A percentile compares a stretch with the other conserved stretches of the same genome.
Evolutionary conservation across 2,888 invertebrate genomes (phyloP).

Genomic region (Leucozona laternaria): DNA sequence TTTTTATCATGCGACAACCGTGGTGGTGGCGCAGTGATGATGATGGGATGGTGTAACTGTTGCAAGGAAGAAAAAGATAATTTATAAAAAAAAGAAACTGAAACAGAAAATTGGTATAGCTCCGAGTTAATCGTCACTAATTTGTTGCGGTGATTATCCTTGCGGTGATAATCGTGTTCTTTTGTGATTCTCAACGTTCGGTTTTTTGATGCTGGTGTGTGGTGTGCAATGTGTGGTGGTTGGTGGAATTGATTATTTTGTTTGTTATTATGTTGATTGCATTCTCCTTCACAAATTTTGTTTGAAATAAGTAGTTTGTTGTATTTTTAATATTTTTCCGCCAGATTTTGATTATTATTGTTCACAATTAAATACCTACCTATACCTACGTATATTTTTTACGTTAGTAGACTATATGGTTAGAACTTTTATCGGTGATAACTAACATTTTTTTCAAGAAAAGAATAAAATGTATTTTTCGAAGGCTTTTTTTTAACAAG

Average conservation of each 20-base stretch:
- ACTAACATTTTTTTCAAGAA: too few species aligned
- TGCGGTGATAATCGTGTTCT: constrained; percentile 71
- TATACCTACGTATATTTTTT: too few species aligned
- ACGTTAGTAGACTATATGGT: too few species aligned
- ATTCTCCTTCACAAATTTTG: too few species aligned
- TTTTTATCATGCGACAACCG: too few species aligned
- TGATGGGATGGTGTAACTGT: constrained; percentile 23
- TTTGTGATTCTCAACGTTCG: constrained; percentile 49
- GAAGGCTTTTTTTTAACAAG: too few species aligned
- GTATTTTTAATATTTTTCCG: too few species aligned
- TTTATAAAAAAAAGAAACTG: constrained; percentile 38
- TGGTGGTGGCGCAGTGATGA: constrained; percentile 15
- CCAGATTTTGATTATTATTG: too few species aligned
- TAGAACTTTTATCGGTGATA: too few species aligned
- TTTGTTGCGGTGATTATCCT: constrained; percentile 73
- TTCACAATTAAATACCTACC: too few species aligned
- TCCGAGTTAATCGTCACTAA: constrained; percentile 72
- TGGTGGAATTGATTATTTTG: neutral
- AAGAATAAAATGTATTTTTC: too few species aligned
- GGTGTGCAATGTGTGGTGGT: neutral
- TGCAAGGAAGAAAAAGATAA: constrained; percentile 28
- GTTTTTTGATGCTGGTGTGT: neutral
- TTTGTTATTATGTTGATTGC: neutral
- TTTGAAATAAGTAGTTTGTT: too few species aligned
- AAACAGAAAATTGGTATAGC: constrained; percentile 68